A percentile compares a stretch with the other conserved stretches of the same genome.
Conservation (phyloP, 2,888 invertebrate genomes). For the Tiliacea citrago region DNA sequence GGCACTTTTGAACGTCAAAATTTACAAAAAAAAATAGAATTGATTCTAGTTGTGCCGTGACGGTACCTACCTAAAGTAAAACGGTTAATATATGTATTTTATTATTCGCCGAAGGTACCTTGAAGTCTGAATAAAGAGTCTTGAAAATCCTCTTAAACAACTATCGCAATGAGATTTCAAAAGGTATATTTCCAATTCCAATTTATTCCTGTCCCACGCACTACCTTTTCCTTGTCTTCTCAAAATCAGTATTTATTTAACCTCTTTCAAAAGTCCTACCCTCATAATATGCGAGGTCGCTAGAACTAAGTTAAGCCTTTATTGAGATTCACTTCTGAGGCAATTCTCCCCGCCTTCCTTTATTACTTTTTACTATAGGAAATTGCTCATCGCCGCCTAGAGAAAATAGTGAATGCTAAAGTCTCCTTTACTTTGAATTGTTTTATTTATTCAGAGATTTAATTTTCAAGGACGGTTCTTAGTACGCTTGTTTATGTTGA, state of each 20-base stretch:
- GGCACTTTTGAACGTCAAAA: too few species aligned
- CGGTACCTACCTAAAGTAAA: not conserved
- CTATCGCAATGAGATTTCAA: conserved; percentile 64
- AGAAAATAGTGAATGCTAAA: conserved; percentile 70
- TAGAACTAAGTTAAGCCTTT: conserved; percentile 75
- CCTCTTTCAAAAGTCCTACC: conserved; percentile 85
- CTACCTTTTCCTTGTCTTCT: conserved; percentile 87
- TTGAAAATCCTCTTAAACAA: conserved; percentile 60
- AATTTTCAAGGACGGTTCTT: conserved; percentile 45
- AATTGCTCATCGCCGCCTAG: conserved; percentile 74
- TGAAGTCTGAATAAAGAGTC: conserved; percentile 47
- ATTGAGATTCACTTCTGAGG: conserved; percentile 83
- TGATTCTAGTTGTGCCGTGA: too few species aligned
- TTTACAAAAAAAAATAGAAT: too few species aligned
- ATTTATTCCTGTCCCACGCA: conserved; percentile 81
- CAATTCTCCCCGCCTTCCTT: conserved; percentile 76
- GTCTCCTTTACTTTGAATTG: conserved; percentile 57
- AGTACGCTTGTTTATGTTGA: conserved; percentile 35
- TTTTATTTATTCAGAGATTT: conserved; percentile 51
- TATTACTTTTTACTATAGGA: conserved; percentile 80
- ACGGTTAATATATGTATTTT: not conserved
- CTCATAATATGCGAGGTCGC: conserved; percentile 79
- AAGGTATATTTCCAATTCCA: conserved; percentile 76
- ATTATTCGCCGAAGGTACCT: not conserved
- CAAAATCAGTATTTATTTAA: conserved; percentile 84